Conservation (phyloP, 2,797 vertebrate genomes). For the Aplochiton taeniatus region DNA sequence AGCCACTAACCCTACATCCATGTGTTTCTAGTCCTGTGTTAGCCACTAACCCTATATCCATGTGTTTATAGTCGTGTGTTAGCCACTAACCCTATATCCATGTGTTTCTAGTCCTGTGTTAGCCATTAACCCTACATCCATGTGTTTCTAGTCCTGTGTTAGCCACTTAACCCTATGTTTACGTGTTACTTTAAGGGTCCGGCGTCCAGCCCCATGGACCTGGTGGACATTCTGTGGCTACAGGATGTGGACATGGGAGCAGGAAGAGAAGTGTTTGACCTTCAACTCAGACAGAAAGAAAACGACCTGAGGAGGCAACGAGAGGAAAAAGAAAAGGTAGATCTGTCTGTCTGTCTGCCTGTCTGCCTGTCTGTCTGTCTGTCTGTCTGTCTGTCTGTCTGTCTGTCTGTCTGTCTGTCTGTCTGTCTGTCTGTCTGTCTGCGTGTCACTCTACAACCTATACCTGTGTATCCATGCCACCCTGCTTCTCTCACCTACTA, state of each 20-base stretch:
- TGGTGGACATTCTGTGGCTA: conserved; percentile 87
- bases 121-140: no score
- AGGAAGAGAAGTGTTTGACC: conserved; percentile 84
- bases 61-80: not conserved
- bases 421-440: not conserved
- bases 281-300: conserved; percentile 79
- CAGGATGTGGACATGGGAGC: conserved; percentile 88
- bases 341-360: not conserved
- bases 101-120: no score
- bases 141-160: not conserved
- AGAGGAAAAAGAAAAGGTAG: conserved; percentile 79
- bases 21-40: no score
- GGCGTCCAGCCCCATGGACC: conserved; percentile 67
- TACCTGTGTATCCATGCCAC: not conserved
- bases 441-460: no score
- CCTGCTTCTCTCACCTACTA: not conserved
- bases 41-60: no score
- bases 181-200: not conserved
- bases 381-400: not conserved
- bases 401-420: not conserved
- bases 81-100: not conserved
- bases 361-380: not conserved
- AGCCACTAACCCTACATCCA: no score
- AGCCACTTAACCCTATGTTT: not conserved
- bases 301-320: conserved; percentile 81